A percentile compares a stretch with the other conserved stretches of the same genome.
These are phyloP conservation scores for Cynoglossus semilaevis DNA, from an alignment of 2,113 vertebrate species.

Conservation along the genomic window DNA sequence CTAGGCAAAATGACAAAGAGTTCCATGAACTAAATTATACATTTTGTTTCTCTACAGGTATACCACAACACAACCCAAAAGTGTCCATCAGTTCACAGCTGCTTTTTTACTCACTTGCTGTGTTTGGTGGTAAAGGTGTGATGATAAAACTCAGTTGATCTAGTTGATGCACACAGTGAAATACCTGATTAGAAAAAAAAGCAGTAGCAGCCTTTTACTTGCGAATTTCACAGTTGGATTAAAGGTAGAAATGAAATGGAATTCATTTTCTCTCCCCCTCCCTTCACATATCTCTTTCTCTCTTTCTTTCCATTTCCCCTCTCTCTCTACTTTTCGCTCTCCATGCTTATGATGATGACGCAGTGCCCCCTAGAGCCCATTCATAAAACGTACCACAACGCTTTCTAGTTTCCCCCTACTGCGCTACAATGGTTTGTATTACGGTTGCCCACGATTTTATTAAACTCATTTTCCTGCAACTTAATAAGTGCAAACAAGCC, in stretches of 20 bases:
- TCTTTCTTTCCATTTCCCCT: neutral
- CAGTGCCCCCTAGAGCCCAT: slow-evolving; percentile 64
- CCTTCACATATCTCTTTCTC: neutral
- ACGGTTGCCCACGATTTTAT: neutral
- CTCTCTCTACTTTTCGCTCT: slow-evolving; percentile 11
- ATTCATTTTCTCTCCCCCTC: slow-evolving; percentile 43
- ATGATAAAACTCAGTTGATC: slow-evolving; percentile 59
- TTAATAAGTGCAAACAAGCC: too few species aligned
- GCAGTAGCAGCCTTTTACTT: slow-evolving; percentile 53
- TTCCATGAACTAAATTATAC: too few species aligned
- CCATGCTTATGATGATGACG: slow-evolving; percentile 16
- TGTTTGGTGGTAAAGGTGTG: slow-evolving; percentile 38
- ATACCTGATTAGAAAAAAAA: slow-evolving; percentile 49
- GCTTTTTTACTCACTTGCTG: slow-evolving; percentile 17
- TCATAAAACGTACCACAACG: slow-evolving; percentile 3
- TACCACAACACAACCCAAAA: slow-evolving; percentile 17
- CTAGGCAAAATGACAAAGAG: too few species aligned
- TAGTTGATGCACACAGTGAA: slow-evolving; percentile 23
- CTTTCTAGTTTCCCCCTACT: neutral
- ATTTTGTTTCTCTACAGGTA: too few species aligned
- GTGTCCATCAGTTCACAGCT: slow-evolving; percentile 24
- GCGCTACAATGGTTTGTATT: neutral
- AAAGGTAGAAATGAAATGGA: slow-evolving; percentile 68
- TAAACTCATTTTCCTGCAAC: neutral
- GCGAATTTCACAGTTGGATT: slow-evolving; percentile 74